These are phyloP conservation scores for Eupelmus urozonus DNA, from an alignment of 2,888 invertebrate species.

Conservation along the genomic window DNA sequence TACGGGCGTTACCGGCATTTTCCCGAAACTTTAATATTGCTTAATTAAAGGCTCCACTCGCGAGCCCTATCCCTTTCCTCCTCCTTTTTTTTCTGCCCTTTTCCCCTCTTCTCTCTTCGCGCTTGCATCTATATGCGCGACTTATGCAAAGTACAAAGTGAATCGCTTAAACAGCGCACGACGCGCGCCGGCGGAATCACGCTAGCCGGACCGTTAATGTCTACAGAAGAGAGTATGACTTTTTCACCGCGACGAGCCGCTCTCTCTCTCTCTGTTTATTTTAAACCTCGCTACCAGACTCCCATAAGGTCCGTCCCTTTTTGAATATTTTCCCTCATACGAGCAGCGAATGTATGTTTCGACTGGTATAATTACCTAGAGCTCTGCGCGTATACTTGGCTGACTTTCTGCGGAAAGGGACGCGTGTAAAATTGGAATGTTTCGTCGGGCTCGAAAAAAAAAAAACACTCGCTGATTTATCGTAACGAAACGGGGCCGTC, in stretches of 20 bases:
- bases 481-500: slow-evolving; percentile 4
- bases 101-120: background rate
- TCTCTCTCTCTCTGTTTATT: slow-evolving; percentile 27
- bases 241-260: slow-evolving; percentile 38
- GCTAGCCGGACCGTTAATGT: slow-evolving; percentile 59
- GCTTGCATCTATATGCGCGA: slow-evolving; percentile 57
- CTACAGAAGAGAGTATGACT: slow-evolving; percentile 50
- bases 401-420: slow-evolving; percentile 8
- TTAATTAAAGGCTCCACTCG: slow-evolving; percentile 58
- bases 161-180: slow-evolving; percentile 59
- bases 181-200: slow-evolving; percentile 57
- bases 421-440: slow-evolving; percentile 35
- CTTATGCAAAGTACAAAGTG: slow-evolving; percentile 60
- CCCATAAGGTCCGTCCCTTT: slow-evolving; percentile 31
- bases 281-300: background rate
- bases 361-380: too few species aligned
- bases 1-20: slow-evolving; percentile 36
- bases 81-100: slow-evolving; percentile 21
- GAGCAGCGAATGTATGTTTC: slow-evolving; percentile 3
- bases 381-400: background rate
- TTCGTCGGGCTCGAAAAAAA: slow-evolving; percentile 26
- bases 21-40: slow-evolving; percentile 59
- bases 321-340: slow-evolving; percentile 34
- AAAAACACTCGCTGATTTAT: slow-evolving; percentile 40
- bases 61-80: slow-evolving; percentile 17